Conservation (phyloP, 2,888 invertebrate genomes). For the Subacronicta megacephala region DNA sequence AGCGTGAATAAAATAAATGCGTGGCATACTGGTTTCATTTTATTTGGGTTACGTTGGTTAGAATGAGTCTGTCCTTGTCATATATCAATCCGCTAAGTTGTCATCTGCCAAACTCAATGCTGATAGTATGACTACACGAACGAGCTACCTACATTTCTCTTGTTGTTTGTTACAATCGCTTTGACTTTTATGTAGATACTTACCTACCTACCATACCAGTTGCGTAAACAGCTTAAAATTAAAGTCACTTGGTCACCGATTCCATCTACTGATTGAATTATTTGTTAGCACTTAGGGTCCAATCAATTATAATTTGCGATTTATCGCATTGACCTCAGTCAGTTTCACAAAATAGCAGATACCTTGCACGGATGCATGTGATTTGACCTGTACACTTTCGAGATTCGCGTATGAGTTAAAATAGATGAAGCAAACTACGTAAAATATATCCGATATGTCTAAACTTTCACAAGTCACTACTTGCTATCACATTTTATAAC, state of each 20-base stretch:
- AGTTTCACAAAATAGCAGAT: not conserved
- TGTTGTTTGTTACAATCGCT: slow-evolving; percentile 10
- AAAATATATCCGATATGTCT: slow-evolving; percentile 8
- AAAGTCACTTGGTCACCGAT: not conserved
- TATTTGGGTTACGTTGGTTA: slow-evolving; percentile 9
- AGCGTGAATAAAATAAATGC: not conserved
- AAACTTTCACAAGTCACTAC: slow-evolving; percentile 15
- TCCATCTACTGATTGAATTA: not conserved
- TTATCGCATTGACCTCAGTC: not conserved
- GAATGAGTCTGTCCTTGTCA: slow-evolving; percentile 27
- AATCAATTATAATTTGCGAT: not conserved
- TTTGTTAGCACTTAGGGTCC: not conserved
- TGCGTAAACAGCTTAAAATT: slow-evolving; percentile 4
- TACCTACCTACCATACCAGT: no score
- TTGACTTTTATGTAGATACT: slow-evolving; percentile 20
- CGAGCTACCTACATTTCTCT: slow-evolving; percentile 10
- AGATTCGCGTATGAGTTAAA: not conserved
- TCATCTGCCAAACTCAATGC: slow-evolving; percentile 31
- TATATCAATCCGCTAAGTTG: slow-evolving; percentile 15
- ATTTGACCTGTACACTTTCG: not conserved
- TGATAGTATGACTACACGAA: slow-evolving; percentile 4
- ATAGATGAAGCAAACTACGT: slow-evolving; percentile 8
- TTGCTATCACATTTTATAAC: slow-evolving; percentile 10
- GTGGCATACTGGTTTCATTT: not conserved
- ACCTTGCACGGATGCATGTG: not conserved